These are phyloP conservation scores for Penelope pileata DNA, from an alignment of 2,113 vertebrate genomes.

Conservation along the genomic window DNA sequence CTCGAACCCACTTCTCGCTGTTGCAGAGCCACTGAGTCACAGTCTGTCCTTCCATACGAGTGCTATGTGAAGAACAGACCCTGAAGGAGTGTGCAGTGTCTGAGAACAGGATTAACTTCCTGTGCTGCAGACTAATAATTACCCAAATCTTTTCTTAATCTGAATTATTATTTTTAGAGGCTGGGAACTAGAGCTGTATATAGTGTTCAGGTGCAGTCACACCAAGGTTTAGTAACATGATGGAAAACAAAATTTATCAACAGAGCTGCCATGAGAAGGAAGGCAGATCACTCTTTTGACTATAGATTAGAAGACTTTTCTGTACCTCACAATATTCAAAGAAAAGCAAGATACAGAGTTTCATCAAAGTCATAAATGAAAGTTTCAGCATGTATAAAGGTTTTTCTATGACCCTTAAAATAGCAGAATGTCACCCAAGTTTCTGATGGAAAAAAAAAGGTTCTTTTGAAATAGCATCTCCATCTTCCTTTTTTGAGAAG, in stretches of 20 bases:
- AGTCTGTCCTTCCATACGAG: background rate
- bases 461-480: background rate
- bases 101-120: conserved; percentile 11
- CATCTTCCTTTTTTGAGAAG: background rate
- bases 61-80: background rate
- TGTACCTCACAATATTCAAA: background rate
- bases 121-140: background rate
- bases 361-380: background rate
- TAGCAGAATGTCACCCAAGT: background rate
- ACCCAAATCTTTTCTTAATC: background rate
- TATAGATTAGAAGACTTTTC: background rate
- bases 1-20: background rate
- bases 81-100: background rate
- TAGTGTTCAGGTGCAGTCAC: background rate
- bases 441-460: background rate
- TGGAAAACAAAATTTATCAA: background rate
- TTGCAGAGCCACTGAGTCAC: background rate
- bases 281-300: background rate
- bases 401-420: background rate
- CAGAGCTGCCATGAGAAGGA: background rate
- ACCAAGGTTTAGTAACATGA: background rate
- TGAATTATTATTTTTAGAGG: background rate
- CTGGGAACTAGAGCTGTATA: background rate
- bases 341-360: background rate
- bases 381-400: background rate